phyloP scores from a whole-genome alignment of 2,888 invertebrate genomes.

The Scaptomyza cyrtandrae region DNA sequence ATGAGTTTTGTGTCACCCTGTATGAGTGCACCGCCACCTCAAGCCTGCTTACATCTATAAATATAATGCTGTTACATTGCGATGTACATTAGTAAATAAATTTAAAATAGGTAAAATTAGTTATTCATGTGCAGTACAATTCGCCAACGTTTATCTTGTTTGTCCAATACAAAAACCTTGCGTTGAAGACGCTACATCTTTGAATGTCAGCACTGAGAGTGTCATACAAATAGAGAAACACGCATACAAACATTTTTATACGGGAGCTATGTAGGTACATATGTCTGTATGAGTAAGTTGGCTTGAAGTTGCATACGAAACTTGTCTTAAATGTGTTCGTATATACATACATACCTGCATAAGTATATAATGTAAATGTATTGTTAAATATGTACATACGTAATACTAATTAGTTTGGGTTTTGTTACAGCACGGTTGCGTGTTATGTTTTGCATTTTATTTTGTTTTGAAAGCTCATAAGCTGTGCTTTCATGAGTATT shows the following conservation, averaged over 20 bases:
- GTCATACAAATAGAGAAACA: slow-evolving; percentile 24
- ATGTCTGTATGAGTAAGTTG: slow-evolving; percentile 33
- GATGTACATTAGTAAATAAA: slow-evolving; percentile 5
- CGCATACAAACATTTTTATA: slow-evolving; percentile 1
- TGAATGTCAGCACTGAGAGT: slow-evolving; percentile 64
- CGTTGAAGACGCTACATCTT: slow-evolving; percentile 49
- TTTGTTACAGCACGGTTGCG: slow-evolving; percentile 76
- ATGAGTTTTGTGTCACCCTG: slow-evolving; percentile 35
- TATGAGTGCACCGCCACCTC: slow-evolving; percentile 20
- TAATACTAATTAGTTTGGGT: slow-evolving; percentile 75
- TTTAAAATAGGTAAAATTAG: slow-evolving; percentile 22
- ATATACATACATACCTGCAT: slow-evolving; percentile 12
- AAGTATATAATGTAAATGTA: slow-evolving; percentile 17
- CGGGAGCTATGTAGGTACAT: slow-evolving; percentile 4
- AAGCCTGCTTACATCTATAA: neutral
- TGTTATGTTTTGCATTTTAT: slow-evolving; percentile 78
- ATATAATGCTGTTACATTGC: slow-evolving; percentile 10
- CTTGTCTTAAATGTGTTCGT: slow-evolving; percentile 48
- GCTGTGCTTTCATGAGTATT: slow-evolving; percentile 72
- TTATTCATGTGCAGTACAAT: slow-evolving; percentile 30
- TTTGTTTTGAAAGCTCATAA: slow-evolving; percentile 75
- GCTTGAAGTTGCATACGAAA: slow-evolving; percentile 59
- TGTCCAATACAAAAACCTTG: slow-evolving; percentile 58
- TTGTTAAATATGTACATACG: slow-evolving; percentile 57
- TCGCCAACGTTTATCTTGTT: slow-evolving; percentile 49